Percentiles rank a stretch among this genome's conserved stretches.
These are phyloP conservation scores for Xyrichtys novacula DNA, from an alignment of 2,797 vertebrate genomes.

Conservation along the genomic window DNA sequence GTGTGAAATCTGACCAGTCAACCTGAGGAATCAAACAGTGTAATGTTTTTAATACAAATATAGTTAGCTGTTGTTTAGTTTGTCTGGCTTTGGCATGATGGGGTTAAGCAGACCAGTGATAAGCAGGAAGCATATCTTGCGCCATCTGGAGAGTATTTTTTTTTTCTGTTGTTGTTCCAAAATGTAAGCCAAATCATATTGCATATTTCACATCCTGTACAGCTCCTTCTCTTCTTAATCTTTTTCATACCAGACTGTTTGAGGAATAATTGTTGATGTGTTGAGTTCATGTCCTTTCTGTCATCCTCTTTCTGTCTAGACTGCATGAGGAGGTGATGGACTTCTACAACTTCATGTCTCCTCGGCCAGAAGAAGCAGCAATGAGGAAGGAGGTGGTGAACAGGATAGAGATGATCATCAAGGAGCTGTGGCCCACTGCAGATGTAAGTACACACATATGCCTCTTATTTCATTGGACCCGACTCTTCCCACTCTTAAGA, in stretches of 20 bases:
- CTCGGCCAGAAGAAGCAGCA: constrained; percentile 94
- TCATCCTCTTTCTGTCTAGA: constrained; percentile 73
- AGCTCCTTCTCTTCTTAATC: neutral
- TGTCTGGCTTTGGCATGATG: neutral
- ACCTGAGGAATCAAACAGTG: neutral
- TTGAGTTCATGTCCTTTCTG: constrained; percentile 12
- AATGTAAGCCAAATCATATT: constrained; percentile 4
- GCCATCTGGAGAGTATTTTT: constrained; percentile 28
- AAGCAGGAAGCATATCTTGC: constrained; percentile 16
- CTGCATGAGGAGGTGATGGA: constrained; percentile 98
- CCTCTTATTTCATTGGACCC: constrained; percentile 7
- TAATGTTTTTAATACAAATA: neutral
- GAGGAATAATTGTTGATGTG: neutral
- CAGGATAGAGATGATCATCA: constrained; percentile 95
- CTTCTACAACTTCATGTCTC: constrained; percentile 99
- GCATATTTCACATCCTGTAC: neutral
- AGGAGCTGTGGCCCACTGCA: constrained; percentile 96
- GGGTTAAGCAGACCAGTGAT: constrained; percentile 19
- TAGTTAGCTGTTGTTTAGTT: neutral
- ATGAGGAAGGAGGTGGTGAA: constrained; percentile 98
- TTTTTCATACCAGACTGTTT: neutral
- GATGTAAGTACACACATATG: constrained; percentile 84
- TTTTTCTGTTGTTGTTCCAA: neutral
- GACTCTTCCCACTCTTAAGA: neutral
- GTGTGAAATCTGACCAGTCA: neutral